Conservation (phyloP, 1,140 invertebrate species). For the Tribolium madens region DNA sequence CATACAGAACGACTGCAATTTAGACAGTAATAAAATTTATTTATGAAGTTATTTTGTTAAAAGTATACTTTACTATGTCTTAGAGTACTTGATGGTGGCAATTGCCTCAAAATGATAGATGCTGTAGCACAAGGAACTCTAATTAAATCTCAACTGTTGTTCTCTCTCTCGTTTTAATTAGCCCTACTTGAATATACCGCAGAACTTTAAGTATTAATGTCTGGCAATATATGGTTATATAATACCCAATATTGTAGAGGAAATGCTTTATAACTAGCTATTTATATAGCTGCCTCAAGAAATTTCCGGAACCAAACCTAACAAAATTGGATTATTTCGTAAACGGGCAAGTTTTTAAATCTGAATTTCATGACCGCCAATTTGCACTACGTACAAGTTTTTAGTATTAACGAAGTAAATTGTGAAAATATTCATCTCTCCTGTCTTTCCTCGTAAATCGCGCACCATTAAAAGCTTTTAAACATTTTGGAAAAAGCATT, state of each 20-base stretch:
- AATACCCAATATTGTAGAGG: constrained; percentile 52
- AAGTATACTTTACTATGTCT: constrained; percentile 44
- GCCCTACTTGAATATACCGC: constrained; percentile 54
- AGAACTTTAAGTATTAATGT: constrained; percentile 56
- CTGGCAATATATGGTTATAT: constrained; percentile 55
- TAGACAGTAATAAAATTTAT: constrained; percentile 45
- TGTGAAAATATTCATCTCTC: constrained; percentile 40
- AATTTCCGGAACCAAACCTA: not conserved
- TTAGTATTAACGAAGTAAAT: constrained; percentile 28
- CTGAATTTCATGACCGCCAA: constrained; percentile 38
- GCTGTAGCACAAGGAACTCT: constrained; percentile 48
- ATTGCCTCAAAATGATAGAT: constrained; percentile 53
- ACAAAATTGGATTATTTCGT: constrained; percentile 17
- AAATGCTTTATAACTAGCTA: constrained; percentile 42
- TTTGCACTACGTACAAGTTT: constrained; percentile 34
- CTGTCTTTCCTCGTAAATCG: constrained; percentile 41
- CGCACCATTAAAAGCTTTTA: constrained; percentile 56
- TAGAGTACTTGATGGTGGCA: constrained; percentile 52
- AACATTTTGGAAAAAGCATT: constrained; percentile 59
- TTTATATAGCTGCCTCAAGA: constrained; percentile 3
- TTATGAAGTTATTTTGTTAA: constrained; percentile 48
- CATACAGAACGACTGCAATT: constrained; percentile 21
- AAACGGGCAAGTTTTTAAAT: constrained; percentile 36
- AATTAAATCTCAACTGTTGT: constrained; percentile 54
- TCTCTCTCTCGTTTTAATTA: constrained; percentile 55